Evolutionary conservation across 2,888 invertebrate genomes (phyloP).

Genomic region (Carabus problematicus): DNA sequence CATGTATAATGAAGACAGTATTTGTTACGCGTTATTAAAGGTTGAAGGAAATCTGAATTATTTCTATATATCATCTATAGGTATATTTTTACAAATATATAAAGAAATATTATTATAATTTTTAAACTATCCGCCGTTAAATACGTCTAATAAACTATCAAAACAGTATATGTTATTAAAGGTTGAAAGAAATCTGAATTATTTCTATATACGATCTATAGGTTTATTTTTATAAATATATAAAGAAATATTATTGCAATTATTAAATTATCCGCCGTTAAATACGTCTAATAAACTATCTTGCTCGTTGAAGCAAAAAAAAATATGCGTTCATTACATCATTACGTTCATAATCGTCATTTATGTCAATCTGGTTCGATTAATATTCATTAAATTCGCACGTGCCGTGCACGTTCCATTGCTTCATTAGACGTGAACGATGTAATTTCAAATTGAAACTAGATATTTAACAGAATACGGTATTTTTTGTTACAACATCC

Average conservation of each 20-base stretch:
- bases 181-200: not conserved
- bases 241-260: not conserved
- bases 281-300: not conserved
- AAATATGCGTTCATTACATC: too few species aligned
- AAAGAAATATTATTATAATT: not conserved
- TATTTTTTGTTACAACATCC: too few species aligned
- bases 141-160: not conserved
- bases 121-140: not conserved
- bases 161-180: not conserved
- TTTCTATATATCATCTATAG: not conserved
- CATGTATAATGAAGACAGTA: not conserved
- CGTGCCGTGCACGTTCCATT: slow-evolving; percentile 5
- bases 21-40: not conserved
- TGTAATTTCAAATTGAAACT: too few species aligned
- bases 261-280: not conserved
- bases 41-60: not conserved
- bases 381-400: slow-evolving; percentile 13
- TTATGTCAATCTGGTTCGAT: slow-evolving; percentile 11
- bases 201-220: not conserved
- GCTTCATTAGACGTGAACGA: not conserved
- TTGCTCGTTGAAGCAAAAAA: not conserved
- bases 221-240: too few species aligned
- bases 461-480: too few species aligned
- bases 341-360: not conserved
- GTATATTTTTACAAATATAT: too few species aligned